Evolutionary conservation across 2,888 invertebrate species (phyloP).

Genomic region (Peribatodes rhomboidaria): DNA sequence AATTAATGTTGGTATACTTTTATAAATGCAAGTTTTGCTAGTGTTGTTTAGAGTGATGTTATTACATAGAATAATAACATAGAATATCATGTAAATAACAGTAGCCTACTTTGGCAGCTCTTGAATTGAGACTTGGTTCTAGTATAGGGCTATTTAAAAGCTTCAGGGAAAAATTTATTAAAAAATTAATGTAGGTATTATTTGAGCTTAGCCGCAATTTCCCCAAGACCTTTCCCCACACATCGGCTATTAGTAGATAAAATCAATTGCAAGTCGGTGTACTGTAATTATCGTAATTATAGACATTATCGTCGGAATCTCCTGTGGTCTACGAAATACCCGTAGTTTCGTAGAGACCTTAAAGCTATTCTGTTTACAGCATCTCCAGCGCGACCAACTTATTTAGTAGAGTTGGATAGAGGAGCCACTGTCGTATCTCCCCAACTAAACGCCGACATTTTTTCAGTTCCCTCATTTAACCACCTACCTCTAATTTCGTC

Average conservation of each 20-base stretch:
- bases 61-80: no score
- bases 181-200: neutral
- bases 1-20: no score
- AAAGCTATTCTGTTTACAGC: conserved; percentile 14
- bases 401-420: neutral
- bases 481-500: neutral
- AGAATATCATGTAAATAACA: no score
- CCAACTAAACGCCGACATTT: neutral
- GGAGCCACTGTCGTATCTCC: neutral
- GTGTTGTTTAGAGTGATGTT: no score
- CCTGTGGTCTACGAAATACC: conserved; percentile 15
- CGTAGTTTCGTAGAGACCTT: conserved; percentile 12
- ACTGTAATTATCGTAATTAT: conserved; percentile 30
- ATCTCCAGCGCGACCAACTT: neutral
- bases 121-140: no score
- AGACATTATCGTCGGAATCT: conserved; percentile 28
- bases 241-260: conserved; percentile 12
- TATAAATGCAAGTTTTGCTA: no score
- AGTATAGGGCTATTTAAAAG: neutral
- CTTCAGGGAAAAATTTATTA: neutral
- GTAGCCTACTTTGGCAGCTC: no score
- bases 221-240: neutral
- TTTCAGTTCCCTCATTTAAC: neutral
- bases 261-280: conserved; percentile 33
- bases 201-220: neutral